Conservation (phyloP, 1,140 invertebrate species). For the Eriosoma lanigerum region DNA sequence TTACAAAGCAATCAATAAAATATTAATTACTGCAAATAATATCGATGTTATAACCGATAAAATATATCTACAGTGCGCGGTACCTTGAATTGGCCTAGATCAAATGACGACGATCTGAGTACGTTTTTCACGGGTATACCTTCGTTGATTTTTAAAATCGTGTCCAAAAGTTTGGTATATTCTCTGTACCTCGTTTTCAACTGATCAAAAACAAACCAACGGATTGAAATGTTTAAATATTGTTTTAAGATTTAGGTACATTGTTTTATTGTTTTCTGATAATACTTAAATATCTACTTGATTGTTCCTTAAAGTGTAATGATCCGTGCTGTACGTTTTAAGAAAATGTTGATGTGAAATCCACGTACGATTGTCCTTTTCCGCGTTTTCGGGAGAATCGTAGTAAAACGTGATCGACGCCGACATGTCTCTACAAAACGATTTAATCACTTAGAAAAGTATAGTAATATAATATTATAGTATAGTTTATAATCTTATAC, state of each 20-base stretch:
- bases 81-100: slow-evolving; percentile 56
- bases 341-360: slow-evolving; percentile 57
- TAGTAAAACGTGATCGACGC: slow-evolving; percentile 63
- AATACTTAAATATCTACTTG: slow-evolving; percentile 43
- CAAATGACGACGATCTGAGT: slow-evolving; percentile 59
- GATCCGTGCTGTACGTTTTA: not conserved
- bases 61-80: too few species aligned
- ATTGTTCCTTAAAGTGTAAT: not conserved
- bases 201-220: slow-evolving; percentile 53
- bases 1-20: not conserved
- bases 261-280: too few species aligned
- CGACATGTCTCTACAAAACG: slow-evolving; percentile 61
- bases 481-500: too few species aligned
- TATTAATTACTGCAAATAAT: not conserved
- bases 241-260: too few species aligned
- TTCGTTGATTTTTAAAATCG: slow-evolving; percentile 62
- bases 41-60: too few species aligned
- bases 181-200: slow-evolving; percentile 63
- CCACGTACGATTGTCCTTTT: slow-evolving; percentile 56
- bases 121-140: slow-evolving; percentile 63
- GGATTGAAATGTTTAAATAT: not conserved
- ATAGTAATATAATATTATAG: too few species aligned
- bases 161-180: slow-evolving; percentile 62
- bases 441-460: too few species aligned
- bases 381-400: slow-evolving; percentile 56